Evolutionary conservation across 2,797 vertebrate species (phyloP), one percentile per base, ranked within the genome.

Genomic region (Synanceia verrucosa): DNA sequence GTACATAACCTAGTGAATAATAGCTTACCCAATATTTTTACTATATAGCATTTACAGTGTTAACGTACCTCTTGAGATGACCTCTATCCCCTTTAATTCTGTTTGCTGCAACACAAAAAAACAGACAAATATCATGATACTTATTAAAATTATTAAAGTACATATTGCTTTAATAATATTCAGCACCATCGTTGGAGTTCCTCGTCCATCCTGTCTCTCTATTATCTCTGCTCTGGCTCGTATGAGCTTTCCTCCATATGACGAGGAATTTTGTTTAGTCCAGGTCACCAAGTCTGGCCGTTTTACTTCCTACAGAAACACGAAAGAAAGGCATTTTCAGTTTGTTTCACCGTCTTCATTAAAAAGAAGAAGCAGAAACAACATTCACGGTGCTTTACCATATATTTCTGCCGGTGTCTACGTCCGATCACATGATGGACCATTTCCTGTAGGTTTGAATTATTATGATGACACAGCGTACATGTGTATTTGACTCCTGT

Each of bases 401-500:
- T 66, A 61, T 94, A 95, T 87, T 91, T 95, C 82, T 93, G 91
- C 6, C 95, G 82, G 76, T 95, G 95, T 88, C 93, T 95, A 16
- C 94, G 92, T 61, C 95, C 93, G 69, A 95, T 92, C 26, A 95
- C 63, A 58, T 95, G 95, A 50, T 75, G 88, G 56, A 92, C 88
- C 81, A 92, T 93, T 53, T 90, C 91, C 6, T 72, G 57, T 1
- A 94, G 73, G 62, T 86, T 79, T 28, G 87, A 75, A 5, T 83
- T 78, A 12, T 83, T 78, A 12, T 82, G 78, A 61, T 69, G 41
- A 63, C 95, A 95, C 1, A 94, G 79, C 33, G 9, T 82, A 52
- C 95, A 95, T 0, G 65, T 63, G 76, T 94, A 95, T 56, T 47
- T 90, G 12, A 84, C 80, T 29, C 88, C 73, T 0, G 29, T 2